phyloP scores from a whole-genome alignment of 2,797 vertebrate species.

The Falco novaeseelandiae region DNA sequence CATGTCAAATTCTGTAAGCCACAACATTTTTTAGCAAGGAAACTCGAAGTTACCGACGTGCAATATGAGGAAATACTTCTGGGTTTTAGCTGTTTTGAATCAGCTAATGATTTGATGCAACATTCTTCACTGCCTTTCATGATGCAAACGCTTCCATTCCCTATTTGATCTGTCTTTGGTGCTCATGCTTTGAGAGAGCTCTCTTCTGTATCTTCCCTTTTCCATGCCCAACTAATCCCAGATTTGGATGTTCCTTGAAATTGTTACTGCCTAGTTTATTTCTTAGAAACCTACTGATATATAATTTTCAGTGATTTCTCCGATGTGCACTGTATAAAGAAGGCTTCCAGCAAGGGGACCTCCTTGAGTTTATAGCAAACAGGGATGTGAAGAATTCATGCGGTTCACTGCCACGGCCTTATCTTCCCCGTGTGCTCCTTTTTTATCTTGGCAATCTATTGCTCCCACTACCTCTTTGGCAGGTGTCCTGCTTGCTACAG shows the following conservation, averaged over 20 bases:
- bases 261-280: background rate
- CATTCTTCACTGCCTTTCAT: background rate
- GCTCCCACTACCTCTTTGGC: background rate
- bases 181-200: background rate
- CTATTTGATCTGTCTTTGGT: background rate
- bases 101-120: background rate
- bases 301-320: background rate
- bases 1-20: background rate
- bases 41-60: background rate
- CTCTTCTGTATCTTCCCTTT: background rate
- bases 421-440: background rate
- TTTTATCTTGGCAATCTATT: background rate
- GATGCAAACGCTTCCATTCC: background rate
- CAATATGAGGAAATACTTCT: background rate
- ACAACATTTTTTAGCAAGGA: background rate
- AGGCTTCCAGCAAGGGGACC: background rate
- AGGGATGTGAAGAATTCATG: background rate
- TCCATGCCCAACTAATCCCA: background rate
- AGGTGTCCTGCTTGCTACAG: background rate
- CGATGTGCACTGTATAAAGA: background rate
- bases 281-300: background rate
- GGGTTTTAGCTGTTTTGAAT: background rate
- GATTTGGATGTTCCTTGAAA: background rate
- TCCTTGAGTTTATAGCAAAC: background rate
- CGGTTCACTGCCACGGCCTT: background rate